Base-by-base conservation (phyloP, 2,797 vertebrate species). In the Megaceryle alcyon region DNA sequence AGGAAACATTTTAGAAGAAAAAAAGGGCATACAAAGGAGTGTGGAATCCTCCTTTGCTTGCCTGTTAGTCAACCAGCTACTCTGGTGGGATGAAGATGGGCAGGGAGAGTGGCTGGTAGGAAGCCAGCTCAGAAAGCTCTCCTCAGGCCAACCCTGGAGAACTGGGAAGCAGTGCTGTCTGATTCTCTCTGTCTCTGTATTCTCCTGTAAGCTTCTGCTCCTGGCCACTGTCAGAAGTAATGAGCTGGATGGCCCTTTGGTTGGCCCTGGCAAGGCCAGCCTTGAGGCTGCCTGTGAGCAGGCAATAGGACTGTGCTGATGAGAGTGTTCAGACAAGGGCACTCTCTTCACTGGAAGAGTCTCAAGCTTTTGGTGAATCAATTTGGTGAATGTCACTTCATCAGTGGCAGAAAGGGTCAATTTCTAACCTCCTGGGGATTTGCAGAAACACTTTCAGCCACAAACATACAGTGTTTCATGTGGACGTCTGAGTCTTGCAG, bases 201-300 rank as follows among this genome's bases (percentile, higher is more conserved):
- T 73, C 35, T 70, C 17, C 65, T 84, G 37, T 26, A 22, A 84
- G 65, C 39, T 17, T 68, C 25, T 78, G 65, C 57, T 53, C 21
- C 33, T 17, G 77, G 44, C 22, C 49, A 12, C 41, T 83, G 81
- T 60, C 69, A 66, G 73, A 35, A 23, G 61, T 51, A 60, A 25
- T 57, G 78, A 88, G 13, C 60, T 66, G 88, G n/a, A 28, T 10
- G 37, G 31, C 23, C 49, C 41, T 39, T 28, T 48, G 77, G 29
- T 3, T 2, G 3, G 7, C n/a, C 46, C 48, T 28, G 46, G 57
- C 73, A 14, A 33, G 17, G 39, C n/a, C 73, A 82, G 57, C 53
- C 66, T 80, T 0, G 0, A 48, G 85, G 48, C 78, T 84, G 53
- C n/a, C 69, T 51, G 63, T 3, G 1, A 16, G 57, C 0, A 0